A percentile compares a stretch with the other conserved stretches of the same genome.
phyloP scores from a whole-genome alignment of 2,888 invertebrate species.

The Diarsia dahlii region DNA sequence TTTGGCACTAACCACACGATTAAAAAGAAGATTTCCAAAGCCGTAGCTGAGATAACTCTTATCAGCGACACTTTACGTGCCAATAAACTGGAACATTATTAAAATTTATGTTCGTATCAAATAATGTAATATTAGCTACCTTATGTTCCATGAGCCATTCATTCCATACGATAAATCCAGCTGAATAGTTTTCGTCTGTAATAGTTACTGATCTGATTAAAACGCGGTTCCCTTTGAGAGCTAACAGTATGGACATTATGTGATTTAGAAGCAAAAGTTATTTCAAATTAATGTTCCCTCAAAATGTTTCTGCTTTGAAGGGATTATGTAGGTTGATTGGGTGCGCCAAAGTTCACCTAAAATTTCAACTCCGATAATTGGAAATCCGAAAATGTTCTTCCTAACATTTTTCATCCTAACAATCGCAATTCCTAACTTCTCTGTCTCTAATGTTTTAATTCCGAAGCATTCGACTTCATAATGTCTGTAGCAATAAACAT shows the following conservation, averaged over 20 bases:
- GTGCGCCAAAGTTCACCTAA: too few species aligned
- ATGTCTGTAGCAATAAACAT: too few species aligned
- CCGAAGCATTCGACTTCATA: too few species aligned
- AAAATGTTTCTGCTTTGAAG: neutral
- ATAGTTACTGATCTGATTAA: constrained; percentile 44
- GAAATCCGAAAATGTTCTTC: too few species aligned
- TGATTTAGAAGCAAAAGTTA: neutral
- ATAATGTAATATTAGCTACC: neutral
- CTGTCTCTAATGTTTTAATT: too few species aligned
- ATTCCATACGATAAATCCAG: constrained; percentile 7
- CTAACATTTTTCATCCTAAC: too few species aligned
- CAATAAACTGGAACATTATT: constrained; percentile 9
- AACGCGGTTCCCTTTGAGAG: constrained; percentile 51
- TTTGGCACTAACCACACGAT: too few species aligned
- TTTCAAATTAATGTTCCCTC: neutral
- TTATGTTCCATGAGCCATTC: constrained; percentile 12
- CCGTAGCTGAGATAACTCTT: neutral
- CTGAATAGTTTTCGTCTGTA: constrained; percentile 14
- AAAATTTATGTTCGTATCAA: neutral
- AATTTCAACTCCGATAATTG: too few species aligned
- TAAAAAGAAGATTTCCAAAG: neutral
- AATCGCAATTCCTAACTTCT: too few species aligned
- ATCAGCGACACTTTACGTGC: constrained; percentile 15
- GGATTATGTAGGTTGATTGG: neutral
- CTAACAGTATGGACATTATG: neutral